Evolutionary conservation across 2,113 vertebrate genomes (phyloP).

Genomic region (Microcebus ravelobensis): DNA sequence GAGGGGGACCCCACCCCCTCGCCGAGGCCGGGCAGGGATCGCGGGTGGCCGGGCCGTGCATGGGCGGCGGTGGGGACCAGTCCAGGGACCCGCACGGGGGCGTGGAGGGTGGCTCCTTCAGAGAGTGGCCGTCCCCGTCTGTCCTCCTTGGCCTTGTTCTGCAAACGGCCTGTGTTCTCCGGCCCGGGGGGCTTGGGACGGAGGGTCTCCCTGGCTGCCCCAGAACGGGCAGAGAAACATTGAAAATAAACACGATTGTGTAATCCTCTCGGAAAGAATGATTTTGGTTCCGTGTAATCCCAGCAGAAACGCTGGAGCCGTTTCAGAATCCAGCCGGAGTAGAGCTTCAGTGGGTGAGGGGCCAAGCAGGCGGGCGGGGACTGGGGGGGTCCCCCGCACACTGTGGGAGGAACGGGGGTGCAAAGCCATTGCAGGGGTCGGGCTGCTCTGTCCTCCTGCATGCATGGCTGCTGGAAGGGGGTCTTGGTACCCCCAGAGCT

Average conservation of each 20-base stretch:
- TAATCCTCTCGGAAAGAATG: background rate
- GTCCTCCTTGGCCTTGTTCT: background rate
- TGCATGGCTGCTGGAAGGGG: background rate
- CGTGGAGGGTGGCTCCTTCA: background rate
- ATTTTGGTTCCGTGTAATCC: background rate
- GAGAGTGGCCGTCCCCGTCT: background rate
- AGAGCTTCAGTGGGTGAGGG: accelerated
- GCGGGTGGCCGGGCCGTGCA: background rate
- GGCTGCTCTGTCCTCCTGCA: too few relatives aligned
- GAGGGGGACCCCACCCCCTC: accelerated
- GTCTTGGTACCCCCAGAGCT: background rate
- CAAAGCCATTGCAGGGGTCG: accelerated
- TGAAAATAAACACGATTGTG: background rate
- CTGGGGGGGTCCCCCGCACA: accelerated
- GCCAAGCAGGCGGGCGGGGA: accelerated
- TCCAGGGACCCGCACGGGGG: background rate
- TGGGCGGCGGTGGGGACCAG: accelerated
- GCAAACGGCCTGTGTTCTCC: background rate
- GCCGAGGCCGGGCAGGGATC: background rate
- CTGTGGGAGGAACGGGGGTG: accelerated
- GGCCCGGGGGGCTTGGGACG: background rate
- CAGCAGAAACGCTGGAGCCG: background rate
- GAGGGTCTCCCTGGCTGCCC: background rate
- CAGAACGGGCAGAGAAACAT: background rate
- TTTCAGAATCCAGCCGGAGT: background rate